Percentiles rank a stretch among this genome's conserved stretches.
phyloP scores from a whole-genome alignment of 2,113 vertebrate genomes.

The Odocoileus virginianus region DNA sequence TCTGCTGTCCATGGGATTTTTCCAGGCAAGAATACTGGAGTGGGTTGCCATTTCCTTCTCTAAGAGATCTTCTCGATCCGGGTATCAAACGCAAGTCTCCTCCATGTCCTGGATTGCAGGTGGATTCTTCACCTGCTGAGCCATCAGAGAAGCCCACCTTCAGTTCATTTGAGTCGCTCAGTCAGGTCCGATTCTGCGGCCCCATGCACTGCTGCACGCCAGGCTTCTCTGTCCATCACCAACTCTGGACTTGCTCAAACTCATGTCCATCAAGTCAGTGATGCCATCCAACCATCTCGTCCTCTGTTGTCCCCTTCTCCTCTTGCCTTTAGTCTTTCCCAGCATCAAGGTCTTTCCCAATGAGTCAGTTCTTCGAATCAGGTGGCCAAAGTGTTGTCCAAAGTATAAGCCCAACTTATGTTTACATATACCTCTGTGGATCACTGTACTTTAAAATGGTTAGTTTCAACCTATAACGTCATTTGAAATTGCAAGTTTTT shows the following conservation, averaged over 20 bases:
- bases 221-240: neutral
- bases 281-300: neutral
- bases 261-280: neutral
- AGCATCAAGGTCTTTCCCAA: neutral
- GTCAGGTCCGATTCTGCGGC: neutral
- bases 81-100: neutral
- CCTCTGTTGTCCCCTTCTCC: neutral
- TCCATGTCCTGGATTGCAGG: neutral
- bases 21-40: neutral
- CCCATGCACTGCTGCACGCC: neutral
- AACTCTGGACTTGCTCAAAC: neutral
- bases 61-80: neutral
- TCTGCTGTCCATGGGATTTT: neutral
- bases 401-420: neutral
- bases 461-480: neutral
- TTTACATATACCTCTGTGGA: neutral
- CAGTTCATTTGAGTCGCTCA: neutral
- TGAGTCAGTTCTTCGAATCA: neutral
- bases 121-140: neutral
- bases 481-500: slow-evolving; percentile 27
- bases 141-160: neutral
- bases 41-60: neutral
- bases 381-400: neutral
- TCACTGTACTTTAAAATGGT: neutral
- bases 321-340: neutral